These are phyloP conservation scores for Halotydeus destructor DNA, from an alignment of 1,140 invertebrate species.

Conservation along the genomic window DNA sequence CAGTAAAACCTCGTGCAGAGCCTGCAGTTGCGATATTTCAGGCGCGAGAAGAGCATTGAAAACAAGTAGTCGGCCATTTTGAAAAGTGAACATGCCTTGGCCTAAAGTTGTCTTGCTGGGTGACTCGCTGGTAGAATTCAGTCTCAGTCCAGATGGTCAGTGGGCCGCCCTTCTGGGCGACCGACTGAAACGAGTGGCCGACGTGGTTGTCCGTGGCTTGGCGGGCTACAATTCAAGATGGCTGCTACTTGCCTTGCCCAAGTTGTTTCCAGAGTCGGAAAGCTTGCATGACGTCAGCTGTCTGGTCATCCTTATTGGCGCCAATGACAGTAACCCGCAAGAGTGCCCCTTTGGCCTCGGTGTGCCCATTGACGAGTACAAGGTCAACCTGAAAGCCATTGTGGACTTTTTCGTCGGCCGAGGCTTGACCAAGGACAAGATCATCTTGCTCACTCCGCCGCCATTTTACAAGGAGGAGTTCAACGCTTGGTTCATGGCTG, in stretches of 20 bases:
- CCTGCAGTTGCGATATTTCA: too few relatives aligned
- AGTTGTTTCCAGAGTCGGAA: constrained; percentile 20
- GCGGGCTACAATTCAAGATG: constrained; percentile 26
- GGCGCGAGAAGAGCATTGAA: too few relatives aligned
- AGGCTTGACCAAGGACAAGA: constrained; percentile 21
- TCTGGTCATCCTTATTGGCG: constrained; percentile 25
- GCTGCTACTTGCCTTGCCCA: constrained; percentile 22
- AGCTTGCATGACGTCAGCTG: constrained; percentile 19
- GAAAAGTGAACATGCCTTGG: too few relatives aligned
- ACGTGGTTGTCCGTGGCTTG: constrained; percentile 26
- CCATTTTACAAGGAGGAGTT: constrained; percentile 20
- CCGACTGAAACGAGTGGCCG: too few relatives aligned
- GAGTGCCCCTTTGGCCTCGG: constrained; percentile 21
- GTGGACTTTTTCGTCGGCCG: constrained; percentile 22
- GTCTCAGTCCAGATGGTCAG: constrained; percentile 5
- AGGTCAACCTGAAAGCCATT: constrained; percentile 22
- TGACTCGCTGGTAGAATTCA: constrained; percentile 15
- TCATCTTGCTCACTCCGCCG: constrained; percentile 24
- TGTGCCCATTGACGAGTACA: constrained; percentile 24
- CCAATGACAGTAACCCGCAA: constrained; percentile 24
- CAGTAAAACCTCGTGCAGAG: too few relatives aligned
- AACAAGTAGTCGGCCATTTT: too few relatives aligned
- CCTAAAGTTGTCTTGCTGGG: constrained; percentile 15
- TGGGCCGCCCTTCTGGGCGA: constrained; percentile 15
- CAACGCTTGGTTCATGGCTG: constrained; percentile 18